Evolutionary conservation across 2,113 vertebrate species (phyloP).

Genomic region (Hippopotamus amphibius): DNA sequence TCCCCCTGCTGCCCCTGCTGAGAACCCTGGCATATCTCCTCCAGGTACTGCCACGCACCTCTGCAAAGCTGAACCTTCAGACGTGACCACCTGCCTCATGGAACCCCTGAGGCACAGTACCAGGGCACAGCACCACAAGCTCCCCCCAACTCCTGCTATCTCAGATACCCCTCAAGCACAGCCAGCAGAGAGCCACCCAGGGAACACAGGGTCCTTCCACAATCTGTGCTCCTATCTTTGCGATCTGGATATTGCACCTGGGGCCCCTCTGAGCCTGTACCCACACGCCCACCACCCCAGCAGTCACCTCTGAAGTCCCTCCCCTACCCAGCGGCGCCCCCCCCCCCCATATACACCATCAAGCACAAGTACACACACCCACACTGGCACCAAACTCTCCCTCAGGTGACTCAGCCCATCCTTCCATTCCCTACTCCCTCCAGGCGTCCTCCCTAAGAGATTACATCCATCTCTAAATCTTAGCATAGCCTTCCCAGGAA

Average conservation of each 20-base stretch:
- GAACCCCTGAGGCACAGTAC: neutral
- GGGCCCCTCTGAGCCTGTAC: neutral
- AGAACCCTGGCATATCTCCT: constrained; percentile 53
- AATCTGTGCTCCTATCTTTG: neutral
- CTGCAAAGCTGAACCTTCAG: neutral
- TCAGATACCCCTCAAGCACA: neutral
- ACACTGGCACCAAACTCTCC: neutral
- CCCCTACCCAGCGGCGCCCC: neutral
- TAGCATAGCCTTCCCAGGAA: constrained; percentile 16
- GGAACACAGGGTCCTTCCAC: neutral
- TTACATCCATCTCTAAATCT: neutral
- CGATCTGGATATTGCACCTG: neutral
- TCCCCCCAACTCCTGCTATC: neutral
- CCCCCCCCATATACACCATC: neutral
- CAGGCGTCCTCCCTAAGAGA: neutral
- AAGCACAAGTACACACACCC: neutral
- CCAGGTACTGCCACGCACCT: neutral
- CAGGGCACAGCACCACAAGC: neutral
- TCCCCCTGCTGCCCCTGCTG: constrained; percentile 46
- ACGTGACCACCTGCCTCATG: neutral
- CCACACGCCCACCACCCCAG: neutral
- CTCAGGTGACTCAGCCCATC: neutral
- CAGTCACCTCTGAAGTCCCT: neutral
- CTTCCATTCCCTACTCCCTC: neutral
- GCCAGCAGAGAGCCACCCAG: neutral